Evolutionary conservation across 2,888 invertebrate genomes (phyloP).

Genomic region (Folsomia candida): DNA sequence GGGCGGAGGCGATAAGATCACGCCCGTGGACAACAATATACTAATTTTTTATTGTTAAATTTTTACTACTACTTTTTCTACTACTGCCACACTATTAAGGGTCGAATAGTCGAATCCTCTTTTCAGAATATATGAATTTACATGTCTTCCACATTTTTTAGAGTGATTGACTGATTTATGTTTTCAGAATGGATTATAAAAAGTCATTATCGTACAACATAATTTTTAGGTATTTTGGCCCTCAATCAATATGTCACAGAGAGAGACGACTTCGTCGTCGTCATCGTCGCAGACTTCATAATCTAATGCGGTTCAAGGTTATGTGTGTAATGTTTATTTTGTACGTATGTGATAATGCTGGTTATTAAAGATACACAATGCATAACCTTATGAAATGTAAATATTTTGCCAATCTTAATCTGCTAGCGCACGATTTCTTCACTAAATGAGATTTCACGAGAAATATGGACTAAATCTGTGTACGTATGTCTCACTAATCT

Average conservation of each 20-base stretch:
- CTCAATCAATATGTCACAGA: neutral
- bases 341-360: neutral
- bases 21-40: slow-evolving; percentile 5
- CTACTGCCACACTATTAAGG: too few species aligned
- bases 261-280: too few species aligned
- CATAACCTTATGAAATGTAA: neutral
- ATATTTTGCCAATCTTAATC: neutral
- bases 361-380: neutral
- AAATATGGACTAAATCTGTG: too few species aligned
- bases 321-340: too few species aligned
- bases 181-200: too few species aligned
- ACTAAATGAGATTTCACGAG: neutral
- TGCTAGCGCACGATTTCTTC: neutral
- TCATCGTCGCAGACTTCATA: too few species aligned
- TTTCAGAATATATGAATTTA: too few species aligned
- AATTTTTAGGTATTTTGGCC: neutral
- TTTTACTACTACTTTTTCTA: neutral
- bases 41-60: neutral
- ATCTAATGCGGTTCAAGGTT: neutral
- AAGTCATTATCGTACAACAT: too few species aligned
- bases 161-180: too few species aligned
- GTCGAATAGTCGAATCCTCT: too few species aligned
- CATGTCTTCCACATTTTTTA: too few species aligned
- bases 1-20: neutral
- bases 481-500: neutral